Evolutionary conservation across 2,888 invertebrate species (phyloP).

Genomic region (Smittia aterrima): DNA sequence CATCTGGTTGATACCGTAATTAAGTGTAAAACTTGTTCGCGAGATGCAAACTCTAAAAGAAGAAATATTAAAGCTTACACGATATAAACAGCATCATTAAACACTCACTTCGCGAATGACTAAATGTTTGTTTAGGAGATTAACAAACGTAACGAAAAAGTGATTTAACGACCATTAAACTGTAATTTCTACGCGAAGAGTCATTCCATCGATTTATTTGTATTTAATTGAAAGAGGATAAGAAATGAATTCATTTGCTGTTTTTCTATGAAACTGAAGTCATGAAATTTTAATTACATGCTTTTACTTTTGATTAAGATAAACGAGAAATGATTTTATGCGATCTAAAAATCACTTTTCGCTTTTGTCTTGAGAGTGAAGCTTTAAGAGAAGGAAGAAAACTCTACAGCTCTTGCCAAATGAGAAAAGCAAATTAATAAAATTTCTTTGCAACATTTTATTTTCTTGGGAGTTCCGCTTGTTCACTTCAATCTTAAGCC

Average conservation of each 20-base stretch:
- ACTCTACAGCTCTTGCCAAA: too few relatives aligned
- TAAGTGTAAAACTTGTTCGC: not conserved
- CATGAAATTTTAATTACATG: constrained; percentile 39
- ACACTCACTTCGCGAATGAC: not conserved
- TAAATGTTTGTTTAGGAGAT: not conserved
- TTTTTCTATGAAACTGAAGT: not conserved
- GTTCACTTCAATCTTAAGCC: too few relatives aligned
- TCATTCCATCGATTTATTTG: not conserved
- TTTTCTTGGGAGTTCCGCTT: too few relatives aligned
- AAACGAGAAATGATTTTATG: not conserved
- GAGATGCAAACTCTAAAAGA: not conserved
- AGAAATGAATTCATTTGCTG: not conserved
- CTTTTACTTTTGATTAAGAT: constrained; percentile 40
- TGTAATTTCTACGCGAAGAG: constrained; percentile 5
- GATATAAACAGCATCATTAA: not conserved
- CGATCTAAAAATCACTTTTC: not conserved
- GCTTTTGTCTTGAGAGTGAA: not conserved
- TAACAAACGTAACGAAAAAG: not conserved
- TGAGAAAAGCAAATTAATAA: too few relatives aligned
- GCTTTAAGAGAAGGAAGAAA: too few relatives aligned
- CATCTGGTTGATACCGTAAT: not conserved
- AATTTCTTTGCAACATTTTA: too few relatives aligned
- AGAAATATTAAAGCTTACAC: constrained; percentile 3
- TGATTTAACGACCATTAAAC: not conserved
- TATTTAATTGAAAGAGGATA: not conserved